Evolutionary conservation across 1,140 invertebrate species (phyloP).

Genomic region (Drosophila ironensis): DNA sequence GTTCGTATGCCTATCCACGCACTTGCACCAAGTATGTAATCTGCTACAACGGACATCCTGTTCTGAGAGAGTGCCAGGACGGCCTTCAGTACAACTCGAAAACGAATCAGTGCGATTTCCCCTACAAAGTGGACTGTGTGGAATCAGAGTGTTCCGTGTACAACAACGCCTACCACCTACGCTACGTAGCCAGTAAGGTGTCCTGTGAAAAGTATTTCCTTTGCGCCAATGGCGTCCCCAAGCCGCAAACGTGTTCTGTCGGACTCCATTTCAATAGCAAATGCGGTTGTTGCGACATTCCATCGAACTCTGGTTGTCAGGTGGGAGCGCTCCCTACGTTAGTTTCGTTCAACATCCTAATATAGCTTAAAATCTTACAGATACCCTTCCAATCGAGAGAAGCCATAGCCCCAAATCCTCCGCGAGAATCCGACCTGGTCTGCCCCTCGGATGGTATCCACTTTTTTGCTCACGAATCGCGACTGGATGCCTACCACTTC

Average conservation of each 20-base stretch:
- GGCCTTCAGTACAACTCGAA: conserved; percentile 65
- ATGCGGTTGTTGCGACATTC: conserved; percentile 67
- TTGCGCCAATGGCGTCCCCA: conserved; percentile 52
- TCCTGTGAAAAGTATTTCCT: conserved; percentile 64
- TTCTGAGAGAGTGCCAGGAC: conserved; percentile 60
- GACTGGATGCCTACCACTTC: conserved; percentile 61
- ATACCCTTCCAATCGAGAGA: conserved; percentile 23
- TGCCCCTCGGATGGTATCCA: conserved; percentile 54
- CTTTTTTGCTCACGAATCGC: conserved; percentile 49
- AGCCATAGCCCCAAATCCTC: conserved; percentile 14
- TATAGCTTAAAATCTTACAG: conserved; percentile 15
- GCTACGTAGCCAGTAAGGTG: conserved; percentile 59
- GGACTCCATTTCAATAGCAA: conserved; percentile 61
- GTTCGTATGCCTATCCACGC: conserved; percentile 62
- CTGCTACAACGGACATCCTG: conserved; percentile 59
- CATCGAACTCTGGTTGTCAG: conserved; percentile 44
- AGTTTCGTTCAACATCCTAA: too few species aligned
- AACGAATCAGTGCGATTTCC: conserved; percentile 72
- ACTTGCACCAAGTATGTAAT: conserved; percentile 74
- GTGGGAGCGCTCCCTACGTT: conserved; percentile 16
- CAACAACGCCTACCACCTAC: conserved; percentile 46
- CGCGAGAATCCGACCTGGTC: conserved; percentile 24
- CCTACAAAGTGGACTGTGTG: conserved; percentile 72
- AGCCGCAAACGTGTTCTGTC: conserved; percentile 25
- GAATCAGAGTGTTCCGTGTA: conserved; percentile 63